phyloP scores from a whole-genome alignment of 2,113 vertebrate genomes.

The Illadopsis cleaveri region DNA sequence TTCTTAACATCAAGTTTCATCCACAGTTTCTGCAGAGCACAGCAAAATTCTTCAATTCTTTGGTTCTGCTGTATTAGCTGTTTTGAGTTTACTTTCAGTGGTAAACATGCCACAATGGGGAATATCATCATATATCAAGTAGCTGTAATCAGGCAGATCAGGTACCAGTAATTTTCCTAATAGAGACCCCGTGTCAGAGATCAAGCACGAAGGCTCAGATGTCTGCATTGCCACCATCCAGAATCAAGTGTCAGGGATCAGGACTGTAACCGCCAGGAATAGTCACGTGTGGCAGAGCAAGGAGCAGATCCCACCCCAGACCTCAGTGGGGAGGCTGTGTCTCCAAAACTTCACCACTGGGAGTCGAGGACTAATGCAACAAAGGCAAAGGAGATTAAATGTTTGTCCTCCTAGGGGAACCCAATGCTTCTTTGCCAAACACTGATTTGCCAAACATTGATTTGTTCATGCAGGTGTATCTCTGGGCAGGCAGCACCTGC shows the following conservation, averaged over 20 bases:
- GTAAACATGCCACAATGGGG: slow-evolving; percentile 22
- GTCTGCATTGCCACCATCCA: neutral
- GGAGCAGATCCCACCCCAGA: neutral
- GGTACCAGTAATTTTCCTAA: slow-evolving; percentile 52
- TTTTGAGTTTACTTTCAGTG: neutral
- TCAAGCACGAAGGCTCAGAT: slow-evolving; percentile 18
- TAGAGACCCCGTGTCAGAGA: slow-evolving; percentile 18
- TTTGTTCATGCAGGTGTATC: neutral
- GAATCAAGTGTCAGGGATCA: slow-evolving; percentile 36
- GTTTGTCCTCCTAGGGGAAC: neutral
- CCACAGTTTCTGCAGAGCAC: neutral
- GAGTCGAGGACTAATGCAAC: rapidly evolving
- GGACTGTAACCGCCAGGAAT: neutral
- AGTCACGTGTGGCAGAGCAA: neutral
- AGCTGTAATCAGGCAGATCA: slow-evolving; percentile 46
- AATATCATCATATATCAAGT: slow-evolving; percentile 43
- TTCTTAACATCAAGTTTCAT: neutral
- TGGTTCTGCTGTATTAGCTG: neutral
- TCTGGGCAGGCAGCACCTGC: neutral
- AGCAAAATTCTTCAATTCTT: neutral
- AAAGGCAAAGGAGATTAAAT: neutral
- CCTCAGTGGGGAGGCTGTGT: neutral
- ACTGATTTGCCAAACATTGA: neutral
- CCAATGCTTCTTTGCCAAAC: neutral
- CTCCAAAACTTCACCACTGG: neutral